Percentiles rank a stretch among this genome's conserved stretches.
Evolutionary conservation across 2,113 vertebrate genomes (phyloP).

Genomic region (Antigone vipio): DNA sequence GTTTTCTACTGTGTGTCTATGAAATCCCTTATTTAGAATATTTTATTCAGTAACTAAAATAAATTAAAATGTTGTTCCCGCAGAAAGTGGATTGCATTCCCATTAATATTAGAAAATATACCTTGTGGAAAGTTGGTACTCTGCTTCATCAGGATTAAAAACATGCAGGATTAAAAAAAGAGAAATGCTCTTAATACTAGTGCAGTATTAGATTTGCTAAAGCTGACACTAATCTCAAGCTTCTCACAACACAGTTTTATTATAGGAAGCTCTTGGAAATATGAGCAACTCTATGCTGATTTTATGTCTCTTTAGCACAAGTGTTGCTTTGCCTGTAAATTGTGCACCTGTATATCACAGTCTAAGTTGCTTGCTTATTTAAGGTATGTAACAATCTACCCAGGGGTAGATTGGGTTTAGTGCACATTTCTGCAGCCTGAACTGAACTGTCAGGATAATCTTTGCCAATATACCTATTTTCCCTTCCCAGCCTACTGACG

Average conservation of each 20-base stretch:
- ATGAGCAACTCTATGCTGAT: conserved; percentile 40
- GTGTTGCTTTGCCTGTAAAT: conserved; percentile 59
- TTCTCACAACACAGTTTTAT: not conserved
- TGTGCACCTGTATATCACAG: not conserved
- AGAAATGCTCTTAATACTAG: not conserved
- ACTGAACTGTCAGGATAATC: not conserved
- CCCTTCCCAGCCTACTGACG: not conserved
- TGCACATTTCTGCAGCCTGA: not conserved
- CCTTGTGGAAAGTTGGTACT: not conserved
- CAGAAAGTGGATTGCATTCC: no score
- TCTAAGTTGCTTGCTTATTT: not conserved
- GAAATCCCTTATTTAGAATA: no score
- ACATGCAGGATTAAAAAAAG: not conserved
- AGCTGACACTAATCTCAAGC: not conserved
- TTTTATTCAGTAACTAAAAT: no score
- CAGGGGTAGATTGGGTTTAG: not conserved
- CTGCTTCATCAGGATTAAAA: not conserved
- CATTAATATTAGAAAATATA: not conserved
- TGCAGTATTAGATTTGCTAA: not conserved
- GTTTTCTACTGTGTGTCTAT: no score
- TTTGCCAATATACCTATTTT: not conserved
- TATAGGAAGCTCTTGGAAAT: conserved; percentile 41
- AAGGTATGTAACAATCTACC: not conserved
- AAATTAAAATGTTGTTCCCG: no score
- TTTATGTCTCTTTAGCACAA: conserved; percentile 27